Conservation (phyloP, 2,797 vertebrate genomes). For the Apogon hyalosoma region DNA sequence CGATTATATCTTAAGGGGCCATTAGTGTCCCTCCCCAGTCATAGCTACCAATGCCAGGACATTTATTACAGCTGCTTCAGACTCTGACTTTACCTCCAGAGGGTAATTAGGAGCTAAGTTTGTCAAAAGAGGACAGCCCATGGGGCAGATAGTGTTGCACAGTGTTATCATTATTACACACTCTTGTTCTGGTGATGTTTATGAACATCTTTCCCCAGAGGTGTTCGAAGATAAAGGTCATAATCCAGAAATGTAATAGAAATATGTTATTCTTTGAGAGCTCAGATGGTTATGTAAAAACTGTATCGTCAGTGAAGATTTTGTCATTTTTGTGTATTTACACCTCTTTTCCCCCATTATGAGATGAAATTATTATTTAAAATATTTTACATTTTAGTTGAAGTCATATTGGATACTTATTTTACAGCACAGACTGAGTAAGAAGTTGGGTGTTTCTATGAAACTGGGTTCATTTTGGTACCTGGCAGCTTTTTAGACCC, state of each 20-base stretch:
- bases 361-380: slow-evolving; percentile 4
- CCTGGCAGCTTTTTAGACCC: too few species aligned
- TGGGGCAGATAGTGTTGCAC: slow-evolving; percentile 59
- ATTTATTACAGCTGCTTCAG: slow-evolving; percentile 63
- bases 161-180: slow-evolving; percentile 59
- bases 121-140: slow-evolving; percentile 59
- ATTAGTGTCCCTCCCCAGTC: slow-evolving; percentile 55
- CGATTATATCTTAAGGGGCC: slow-evolving; percentile 66
- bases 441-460: background rate
- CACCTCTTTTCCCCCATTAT: slow-evolving; percentile 1
- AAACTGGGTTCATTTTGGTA: too few species aligned
- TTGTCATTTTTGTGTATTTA: background rate
- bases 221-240: slow-evolving; percentile 59
- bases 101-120: slow-evolving; percentile 58
- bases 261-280: slow-evolving; percentile 30
- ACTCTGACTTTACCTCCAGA: slow-evolving; percentile 64
- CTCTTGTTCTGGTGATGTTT: slow-evolving; percentile 49
- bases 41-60: slow-evolving; percentile 50
- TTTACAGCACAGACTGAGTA: slow-evolving; percentile 7
- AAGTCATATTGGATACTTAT: slow-evolving; percentile 7
- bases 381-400: slow-evolving; percentile 16
- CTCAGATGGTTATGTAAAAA: slow-evolving; percentile 7
- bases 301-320: slow-evolving; percentile 4
- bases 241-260: slow-evolving; percentile 31
- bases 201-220: slow-evolving; percentile 58